phyloP scores from a whole-genome alignment of 37 sponge, comb jelly and placozoan species.

The Halisarca cf. caerulea region DNA sequence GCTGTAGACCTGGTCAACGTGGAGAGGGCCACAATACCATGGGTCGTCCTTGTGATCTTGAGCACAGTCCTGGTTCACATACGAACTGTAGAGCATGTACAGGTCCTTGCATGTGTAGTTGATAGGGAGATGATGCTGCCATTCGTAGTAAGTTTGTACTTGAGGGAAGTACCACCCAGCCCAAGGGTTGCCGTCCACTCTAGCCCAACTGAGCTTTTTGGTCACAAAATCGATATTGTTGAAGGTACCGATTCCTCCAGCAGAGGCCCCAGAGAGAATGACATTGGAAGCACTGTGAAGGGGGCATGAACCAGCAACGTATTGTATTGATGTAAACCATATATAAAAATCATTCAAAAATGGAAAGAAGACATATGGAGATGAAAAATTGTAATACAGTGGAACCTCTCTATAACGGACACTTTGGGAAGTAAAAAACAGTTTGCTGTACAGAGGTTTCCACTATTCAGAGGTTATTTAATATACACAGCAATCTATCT shows the following conservation, averaged over 20 bases:
- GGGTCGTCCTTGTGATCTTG: background rate
- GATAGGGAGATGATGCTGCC: conserved; percentile 8
- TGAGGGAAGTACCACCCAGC: conserved; percentile 46
- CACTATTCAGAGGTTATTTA: too few relatives aligned
- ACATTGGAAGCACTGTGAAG: conserved; percentile 19
- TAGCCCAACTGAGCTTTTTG: conserved; percentile 3
- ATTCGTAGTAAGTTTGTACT: background rate
- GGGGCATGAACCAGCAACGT: too few relatives aligned
- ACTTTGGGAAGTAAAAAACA: too few relatives aligned
- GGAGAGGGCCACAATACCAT: conserved; percentile 37
- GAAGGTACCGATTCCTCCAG: conserved; percentile 42
- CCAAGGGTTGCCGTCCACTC: conserved; percentile 27
- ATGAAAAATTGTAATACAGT: too few relatives aligned
- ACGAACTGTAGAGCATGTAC: conserved; percentile 23
- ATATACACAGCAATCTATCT: too few relatives aligned
- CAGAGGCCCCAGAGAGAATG: conserved; percentile 27
- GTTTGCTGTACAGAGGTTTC: too few relatives aligned
- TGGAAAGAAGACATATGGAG: too few relatives aligned
- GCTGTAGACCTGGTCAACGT: conserved; percentile 15
- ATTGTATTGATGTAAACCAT: too few relatives aligned
- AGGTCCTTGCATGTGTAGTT: background rate
- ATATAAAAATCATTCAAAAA: too few relatives aligned
- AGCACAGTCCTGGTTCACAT: conserved; percentile 11
- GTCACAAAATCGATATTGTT: conserved; percentile 31
- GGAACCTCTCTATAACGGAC: too few relatives aligned